phyloP scores from a whole-genome alignment of 2,113 vertebrate genomes.

The Myanophis thanlyinensis region DNA sequence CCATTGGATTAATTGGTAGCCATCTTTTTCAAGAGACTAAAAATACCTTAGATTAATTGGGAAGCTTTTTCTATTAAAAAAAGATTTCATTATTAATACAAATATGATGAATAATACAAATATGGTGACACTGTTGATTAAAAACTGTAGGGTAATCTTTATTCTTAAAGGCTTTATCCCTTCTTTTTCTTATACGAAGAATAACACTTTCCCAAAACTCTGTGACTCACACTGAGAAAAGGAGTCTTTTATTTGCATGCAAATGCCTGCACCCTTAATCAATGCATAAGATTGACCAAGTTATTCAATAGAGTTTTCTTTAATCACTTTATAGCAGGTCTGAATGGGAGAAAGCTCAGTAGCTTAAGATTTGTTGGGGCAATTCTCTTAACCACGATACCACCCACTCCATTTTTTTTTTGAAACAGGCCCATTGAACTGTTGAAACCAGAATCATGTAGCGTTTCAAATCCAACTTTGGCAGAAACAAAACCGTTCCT shows the following conservation, averaged over 20 bases:
- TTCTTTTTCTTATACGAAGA: not conserved
- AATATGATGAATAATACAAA: not conserved
- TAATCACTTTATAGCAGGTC: not conserved
- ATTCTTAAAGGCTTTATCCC: not conserved
- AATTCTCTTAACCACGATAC: not conserved
- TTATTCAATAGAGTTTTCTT: not conserved
- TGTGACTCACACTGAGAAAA: not conserved
- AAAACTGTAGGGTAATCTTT: not conserved
- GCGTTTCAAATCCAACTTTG: not conserved
- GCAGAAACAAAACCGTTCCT: not conserved
- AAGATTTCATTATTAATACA: not conserved
- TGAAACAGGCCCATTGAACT: not conserved
- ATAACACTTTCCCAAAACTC: not conserved
- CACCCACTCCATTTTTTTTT: not conserved
- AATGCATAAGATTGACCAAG: not conserved
- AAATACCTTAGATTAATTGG: not conserved
- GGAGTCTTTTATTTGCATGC: not conserved
- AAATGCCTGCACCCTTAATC: not conserved
- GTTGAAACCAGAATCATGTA: not conserved
- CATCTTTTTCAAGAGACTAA: not conserved
- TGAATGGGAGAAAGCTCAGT: not conserved
- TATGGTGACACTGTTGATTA: not conserved
- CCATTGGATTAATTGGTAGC: not conserved
- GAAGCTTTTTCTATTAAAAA: not conserved
- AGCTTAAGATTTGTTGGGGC: not conserved